phyloP scores from a whole-genome alignment of 2,888 invertebrate species.

The Pristionchus japonicus region DNA sequence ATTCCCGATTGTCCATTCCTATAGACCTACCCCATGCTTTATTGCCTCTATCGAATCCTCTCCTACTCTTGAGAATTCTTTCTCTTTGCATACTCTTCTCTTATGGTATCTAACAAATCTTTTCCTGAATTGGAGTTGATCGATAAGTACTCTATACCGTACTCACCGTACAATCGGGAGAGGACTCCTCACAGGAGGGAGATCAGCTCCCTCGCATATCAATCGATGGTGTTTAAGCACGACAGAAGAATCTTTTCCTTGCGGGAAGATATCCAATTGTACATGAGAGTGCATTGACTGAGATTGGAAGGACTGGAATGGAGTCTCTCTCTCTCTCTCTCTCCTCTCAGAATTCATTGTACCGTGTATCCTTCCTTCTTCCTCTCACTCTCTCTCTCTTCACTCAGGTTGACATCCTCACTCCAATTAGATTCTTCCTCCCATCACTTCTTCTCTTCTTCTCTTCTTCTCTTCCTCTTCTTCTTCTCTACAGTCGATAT shows the following conservation, averaged over 20 bases:
- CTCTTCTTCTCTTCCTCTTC: not conserved
- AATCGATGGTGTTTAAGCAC: conserved; percentile 10
- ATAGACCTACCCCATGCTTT: not conserved
- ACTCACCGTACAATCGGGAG: conserved; percentile 19
- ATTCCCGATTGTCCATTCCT: not conserved
- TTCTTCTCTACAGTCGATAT: not conserved
- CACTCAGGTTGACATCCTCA: not conserved
- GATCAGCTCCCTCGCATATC: not conserved
- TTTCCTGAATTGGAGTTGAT: not conserved
- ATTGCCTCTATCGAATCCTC: conserved; percentile 10
- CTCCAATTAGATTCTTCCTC: not conserved
- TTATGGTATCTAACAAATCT: not conserved
- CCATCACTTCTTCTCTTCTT: not conserved
- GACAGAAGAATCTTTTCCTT: not conserved
- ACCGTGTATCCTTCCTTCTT: not conserved
- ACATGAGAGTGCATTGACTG: not conserved
- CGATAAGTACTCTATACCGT: not conserved
- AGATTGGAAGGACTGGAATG: not conserved
- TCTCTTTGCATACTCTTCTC: not conserved
- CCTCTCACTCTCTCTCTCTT: not conserved
- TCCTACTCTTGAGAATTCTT: conserved; percentile 13
- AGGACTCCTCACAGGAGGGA: not conserved
- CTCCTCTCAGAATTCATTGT: not conserved
- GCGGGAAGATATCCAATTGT: conserved; percentile 26
- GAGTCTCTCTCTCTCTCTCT: conserved; percentile 12